Base-by-base conservation (phyloP, 2,113 vertebrate species). In the Naja naja region DNA sequence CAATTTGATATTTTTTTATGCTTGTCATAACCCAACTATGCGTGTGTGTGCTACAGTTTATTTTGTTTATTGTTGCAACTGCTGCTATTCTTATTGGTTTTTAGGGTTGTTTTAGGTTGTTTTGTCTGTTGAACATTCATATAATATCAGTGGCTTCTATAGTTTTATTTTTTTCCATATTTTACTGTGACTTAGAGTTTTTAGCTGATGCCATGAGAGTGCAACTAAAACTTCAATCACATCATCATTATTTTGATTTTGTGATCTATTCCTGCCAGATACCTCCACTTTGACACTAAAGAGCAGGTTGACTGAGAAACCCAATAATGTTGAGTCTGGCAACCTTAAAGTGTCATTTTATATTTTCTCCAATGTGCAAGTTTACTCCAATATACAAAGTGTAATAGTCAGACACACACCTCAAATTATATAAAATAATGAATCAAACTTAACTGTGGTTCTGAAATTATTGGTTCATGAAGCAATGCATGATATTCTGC, bases 391-490 rank as follows among this genome's bases (percentile, higher is more conserved):
- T 23, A 96, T 94, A 89, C 95, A 96, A 95, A 49, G 94, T 94
- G 88, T 91, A 69, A 52, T 74, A 91, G 49, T 53, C 34, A 56
- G 27, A 39, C 0, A 10, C 39, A 74, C 94, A 92, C 94, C 96
- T 95, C 88, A 95, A 95, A 94, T 39, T 56, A 94, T 96, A 97
- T 93, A 96, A 97, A 97, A 94, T 96, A 95, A 90, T 95, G 58
- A 91, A 89, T 58, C 60, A 91, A 90, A 88, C 56, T 95, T 97
- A 97, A 97, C 95, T 30, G 2, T 60, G 6, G 64, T 95, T 96
- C 94, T 85, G 95, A 95, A 96, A 96, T 97, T 97, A 96, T 55
- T 92, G 81, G 92, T 81, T 91, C 97, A 95, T 96, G 96, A 96
- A 93, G 94, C 95, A 97, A 89, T 81, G 34, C 93, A 94, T 60